phyloP scores from a whole-genome alignment of 2,113 vertebrate species.

The Calypte anna region DNA sequence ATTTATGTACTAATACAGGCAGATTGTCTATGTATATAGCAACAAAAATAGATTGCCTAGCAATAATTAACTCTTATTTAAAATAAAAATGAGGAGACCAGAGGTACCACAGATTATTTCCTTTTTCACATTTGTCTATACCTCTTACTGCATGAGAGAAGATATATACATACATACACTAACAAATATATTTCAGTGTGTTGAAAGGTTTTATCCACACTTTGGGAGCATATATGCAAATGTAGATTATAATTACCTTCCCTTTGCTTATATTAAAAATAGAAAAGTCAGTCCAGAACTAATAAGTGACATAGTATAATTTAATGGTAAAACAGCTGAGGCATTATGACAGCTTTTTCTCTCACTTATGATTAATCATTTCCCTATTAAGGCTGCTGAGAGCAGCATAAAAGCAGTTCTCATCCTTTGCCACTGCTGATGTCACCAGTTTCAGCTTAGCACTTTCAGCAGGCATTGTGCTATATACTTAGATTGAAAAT shows the following conservation, averaged over 20 bases:
- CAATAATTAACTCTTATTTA: background rate
- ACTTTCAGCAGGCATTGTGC: background rate
- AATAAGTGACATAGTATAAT: background rate
- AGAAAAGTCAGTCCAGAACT: conserved; percentile 10
- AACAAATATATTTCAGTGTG: conserved; percentile 1
- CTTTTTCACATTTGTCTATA: background rate
- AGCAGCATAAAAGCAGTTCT: conserved; percentile 28
- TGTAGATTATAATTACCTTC: background rate
- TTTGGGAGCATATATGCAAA: background rate
- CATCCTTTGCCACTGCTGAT: conserved; percentile 26
- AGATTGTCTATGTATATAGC: background rate
- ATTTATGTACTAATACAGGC: background rate
- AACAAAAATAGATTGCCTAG: background rate
- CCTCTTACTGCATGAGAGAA: background rate
- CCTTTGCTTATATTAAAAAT: conserved; percentile 46
- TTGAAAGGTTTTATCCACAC: conserved; percentile 42
- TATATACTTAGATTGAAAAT: background rate
- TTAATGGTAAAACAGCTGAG: background rate
- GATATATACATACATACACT: background rate
- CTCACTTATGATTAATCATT: conserved; percentile 14
- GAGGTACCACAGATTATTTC: background rate
- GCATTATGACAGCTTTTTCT: background rate
- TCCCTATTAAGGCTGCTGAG: conserved; percentile 32
- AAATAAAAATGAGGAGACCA: background rate
- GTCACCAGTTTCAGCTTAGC: conserved; percentile 46